These are phyloP conservation scores for Albula glossodonta DNA, from an alignment of 2,113 vertebrate genomes.

Conservation along the genomic window DNA sequence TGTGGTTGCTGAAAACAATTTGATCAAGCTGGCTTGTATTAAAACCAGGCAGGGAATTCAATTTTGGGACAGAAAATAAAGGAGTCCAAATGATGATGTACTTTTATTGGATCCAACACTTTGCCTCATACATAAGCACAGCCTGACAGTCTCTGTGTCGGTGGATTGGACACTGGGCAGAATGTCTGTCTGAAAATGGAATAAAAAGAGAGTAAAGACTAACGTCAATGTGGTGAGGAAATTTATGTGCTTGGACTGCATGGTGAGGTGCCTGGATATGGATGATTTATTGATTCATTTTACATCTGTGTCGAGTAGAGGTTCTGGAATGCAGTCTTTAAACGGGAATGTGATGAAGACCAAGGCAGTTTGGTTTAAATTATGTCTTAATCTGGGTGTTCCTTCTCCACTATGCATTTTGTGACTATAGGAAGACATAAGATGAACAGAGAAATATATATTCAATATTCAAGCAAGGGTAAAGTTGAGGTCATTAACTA, in stretches of 20 bases:
- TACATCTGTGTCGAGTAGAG: slow-evolving; percentile 36
- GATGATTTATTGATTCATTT: slow-evolving; percentile 44
- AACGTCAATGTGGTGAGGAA: slow-evolving; percentile 19
- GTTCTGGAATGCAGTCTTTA: slow-evolving; percentile 6
- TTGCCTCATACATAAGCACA: slow-evolving; percentile 3
- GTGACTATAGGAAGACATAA: slow-evolving; percentile 3
- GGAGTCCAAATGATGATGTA: slow-evolving; percentile 15
- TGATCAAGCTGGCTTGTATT: neutral
- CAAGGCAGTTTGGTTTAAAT: slow-evolving; percentile 5
- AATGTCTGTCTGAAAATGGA: slow-evolving; percentile 27
- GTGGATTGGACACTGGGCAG: slow-evolving; percentile 15
- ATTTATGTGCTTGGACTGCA: slow-evolving; percentile 41
- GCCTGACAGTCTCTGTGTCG: slow-evolving; percentile 27
- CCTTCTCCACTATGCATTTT: neutral
- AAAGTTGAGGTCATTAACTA: neutral
- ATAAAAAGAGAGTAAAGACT: slow-evolving; percentile 40
- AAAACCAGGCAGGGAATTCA: neutral
- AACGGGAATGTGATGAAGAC: slow-evolving; percentile 34
- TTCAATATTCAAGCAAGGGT: neutral
- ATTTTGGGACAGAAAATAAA: slow-evolving; percentile 1
- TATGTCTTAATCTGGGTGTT: slow-evolving; percentile 30
- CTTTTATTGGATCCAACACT: slow-evolving; percentile 10
- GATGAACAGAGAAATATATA: neutral
- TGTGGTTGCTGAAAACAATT: neutral
- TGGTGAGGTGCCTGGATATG: slow-evolving; percentile 35